phyloP scores from a whole-genome alignment of 2,113 vertebrate genomes.

The Heptranchias perlo region DNA sequence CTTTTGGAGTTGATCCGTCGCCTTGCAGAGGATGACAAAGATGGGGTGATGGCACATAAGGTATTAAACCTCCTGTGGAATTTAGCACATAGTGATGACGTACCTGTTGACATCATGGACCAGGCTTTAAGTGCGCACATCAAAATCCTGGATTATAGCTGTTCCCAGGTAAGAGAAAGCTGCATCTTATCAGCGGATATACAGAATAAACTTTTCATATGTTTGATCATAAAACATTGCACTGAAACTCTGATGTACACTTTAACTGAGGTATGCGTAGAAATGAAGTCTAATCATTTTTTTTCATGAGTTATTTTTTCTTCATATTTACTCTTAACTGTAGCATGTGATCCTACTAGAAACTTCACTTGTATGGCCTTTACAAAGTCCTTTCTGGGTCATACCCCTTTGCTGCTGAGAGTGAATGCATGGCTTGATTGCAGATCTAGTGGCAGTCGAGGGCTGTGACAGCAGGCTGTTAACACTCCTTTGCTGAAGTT shows the following conservation, averaged over 20 bases:
- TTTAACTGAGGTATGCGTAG: neutral
- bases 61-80: slow-evolving; percentile 97
- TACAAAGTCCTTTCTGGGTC: neutral
- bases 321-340: neutral
- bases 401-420: neutral
- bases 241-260: neutral
- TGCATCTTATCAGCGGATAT: neutral
- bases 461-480: neutral
- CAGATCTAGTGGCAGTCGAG: neutral
- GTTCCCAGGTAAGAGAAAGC: slow-evolving; percentile 78
- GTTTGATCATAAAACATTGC: neutral
- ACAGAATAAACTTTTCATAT: neutral
- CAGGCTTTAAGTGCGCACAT: slow-evolving; percentile 97
- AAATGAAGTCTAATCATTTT: neutral
- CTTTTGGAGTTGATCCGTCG: slow-evolving; percentile 92
- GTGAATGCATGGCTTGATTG: neutral
- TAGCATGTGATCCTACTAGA: neutral
- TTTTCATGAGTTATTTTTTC: neutral
- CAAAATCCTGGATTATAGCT: slow-evolving; percentile 98
- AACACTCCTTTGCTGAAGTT: neutral
- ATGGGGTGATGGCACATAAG: slow-evolving; percentile 98
- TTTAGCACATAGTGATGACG: slow-evolving; percentile 95
- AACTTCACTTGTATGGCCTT: neutral
- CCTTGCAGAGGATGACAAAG: slow-evolving; percentile 97
- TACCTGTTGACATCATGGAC: slow-evolving; percentile 99